A percentile compares a stretch with the other conserved stretches of the same genome.
Evolutionary conservation across 2,797 vertebrate species (phyloP).

Genomic region (Pangasius sanitwongsei): DNA sequence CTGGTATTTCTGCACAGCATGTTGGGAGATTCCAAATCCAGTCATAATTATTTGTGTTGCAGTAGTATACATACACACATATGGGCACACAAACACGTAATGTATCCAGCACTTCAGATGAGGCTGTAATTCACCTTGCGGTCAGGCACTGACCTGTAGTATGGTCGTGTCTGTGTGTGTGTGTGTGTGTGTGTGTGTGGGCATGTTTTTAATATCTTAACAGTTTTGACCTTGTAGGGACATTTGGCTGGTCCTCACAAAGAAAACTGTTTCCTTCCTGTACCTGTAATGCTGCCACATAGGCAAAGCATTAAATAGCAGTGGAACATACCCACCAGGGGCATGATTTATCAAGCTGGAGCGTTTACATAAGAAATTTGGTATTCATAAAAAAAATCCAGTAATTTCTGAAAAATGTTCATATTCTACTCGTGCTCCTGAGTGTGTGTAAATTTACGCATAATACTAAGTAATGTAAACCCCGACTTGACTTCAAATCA

Average conservation of each 20-base stretch:
- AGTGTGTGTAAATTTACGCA: not conserved
- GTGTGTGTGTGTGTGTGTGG: not conserved
- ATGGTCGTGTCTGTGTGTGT: not conserved
- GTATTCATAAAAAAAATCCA: not conserved
- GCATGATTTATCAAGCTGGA: not conserved
- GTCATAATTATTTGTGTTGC: conserved; percentile 13
- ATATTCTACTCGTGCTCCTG: not conserved
- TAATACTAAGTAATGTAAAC: not conserved
- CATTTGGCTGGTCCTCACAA: not conserved
- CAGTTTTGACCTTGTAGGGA: not conserved
- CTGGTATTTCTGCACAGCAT: conserved; percentile 13
- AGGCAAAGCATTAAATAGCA: not conserved
- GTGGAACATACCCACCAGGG: too few relatives aligned
- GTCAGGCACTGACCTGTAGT: conserved; percentile 15
- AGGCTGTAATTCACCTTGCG: conserved; percentile 24
- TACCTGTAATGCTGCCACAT: too few relatives aligned
- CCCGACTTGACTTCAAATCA: not conserved
- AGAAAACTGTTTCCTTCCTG: not conserved
- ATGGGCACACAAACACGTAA: not conserved
- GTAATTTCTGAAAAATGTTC: not conserved
- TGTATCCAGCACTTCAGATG: conserved; percentile 26
- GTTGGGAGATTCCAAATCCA: conserved; percentile 7
- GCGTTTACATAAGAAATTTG: not conserved
- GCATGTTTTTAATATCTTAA: not conserved
- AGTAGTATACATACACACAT: conserved; percentile 8